Evolutionary conservation across 2,113 vertebrate species (phyloP), one percentile per base, ranked within the genome.

Genomic region (Malaclemys terrapin): DNA sequence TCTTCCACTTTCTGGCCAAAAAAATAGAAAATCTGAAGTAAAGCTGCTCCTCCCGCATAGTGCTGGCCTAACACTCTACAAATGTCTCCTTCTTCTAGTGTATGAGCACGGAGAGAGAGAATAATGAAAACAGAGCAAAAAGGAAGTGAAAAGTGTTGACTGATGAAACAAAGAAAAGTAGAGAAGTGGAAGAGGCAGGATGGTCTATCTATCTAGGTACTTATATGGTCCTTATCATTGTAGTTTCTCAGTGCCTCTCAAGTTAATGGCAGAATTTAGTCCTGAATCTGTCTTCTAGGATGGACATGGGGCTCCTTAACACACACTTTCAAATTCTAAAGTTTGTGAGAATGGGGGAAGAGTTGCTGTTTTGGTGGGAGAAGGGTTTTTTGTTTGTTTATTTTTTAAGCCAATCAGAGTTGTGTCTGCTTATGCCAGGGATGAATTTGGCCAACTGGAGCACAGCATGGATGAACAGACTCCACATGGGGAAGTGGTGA

Each of bases 61-160:
- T 31, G 62, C 62, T 65, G 62, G 45, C 25, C 16, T 57, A 1
- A 7, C 16, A 19, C 11, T 8, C 35, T 85, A 22, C 53, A 50
- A 24, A 80, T 5, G 1, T 7, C 80, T 81, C 5, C 47, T 2
- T 49, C 1, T 80, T 11, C 42, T 35, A 57, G 52, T 0, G 0
- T 25, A 45, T 1, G 10, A 88, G 12, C 31, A 45, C 13, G 42
- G 3, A 85, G 4, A 57, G 85, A 65, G 4, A 88, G 82, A n/a
- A 38, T 38, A 69, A 69, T 35, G 35, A 69, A 69, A 69, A 76
- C 22, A 45, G 42, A 42, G 38, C 24, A 45, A 45, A 42, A 45
- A 75, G 9, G n/a, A 38, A 76, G 24, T 47, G 11, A 45, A 76
- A 42, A 75, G 12, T 76, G 42, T 10, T 25, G 24, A 45, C 12